Evolutionary conservation across 2,797 vertebrate species (phyloP).

Genomic region (Enteromius trimaculatus): DNA sequence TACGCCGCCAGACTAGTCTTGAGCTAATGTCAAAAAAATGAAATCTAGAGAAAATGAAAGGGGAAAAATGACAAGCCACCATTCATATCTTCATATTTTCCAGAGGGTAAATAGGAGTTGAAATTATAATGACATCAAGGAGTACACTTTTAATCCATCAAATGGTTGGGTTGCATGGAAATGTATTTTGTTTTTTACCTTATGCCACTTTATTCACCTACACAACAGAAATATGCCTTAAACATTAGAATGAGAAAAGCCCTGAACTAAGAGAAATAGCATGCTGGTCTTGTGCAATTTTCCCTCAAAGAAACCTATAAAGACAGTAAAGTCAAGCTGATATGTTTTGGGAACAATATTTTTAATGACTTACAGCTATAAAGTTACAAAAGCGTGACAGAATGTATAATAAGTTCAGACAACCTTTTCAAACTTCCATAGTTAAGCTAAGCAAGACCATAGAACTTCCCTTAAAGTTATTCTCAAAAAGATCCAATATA

Average conservation of each 20-base stretch:
- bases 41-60: slow-evolving; percentile 41
- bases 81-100: slow-evolving; percentile 58
- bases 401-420: background rate
- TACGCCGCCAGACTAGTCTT: slow-evolving; percentile 33
- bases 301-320: slow-evolving; percentile 7
- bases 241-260: slow-evolving; percentile 6
- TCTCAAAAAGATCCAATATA: background rate
- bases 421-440: background rate
- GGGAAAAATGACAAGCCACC: slow-evolving; percentile 39
- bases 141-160: background rate
- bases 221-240: background rate
- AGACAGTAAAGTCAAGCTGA: slow-evolving; percentile 5
- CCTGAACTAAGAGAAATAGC: background rate
- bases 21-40: slow-evolving; percentile 55
- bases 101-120: slow-evolving; percentile 43
- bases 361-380: slow-evolving; percentile 21
- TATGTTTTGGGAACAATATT: slow-evolving; percentile 19
- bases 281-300: background rate
- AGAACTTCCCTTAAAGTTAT: background rate
- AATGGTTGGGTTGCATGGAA: background rate
- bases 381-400: slow-evolving; percentile 10
- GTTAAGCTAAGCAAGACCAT: background rate
- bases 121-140: slow-evolving; percentile 23
- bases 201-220: background rate
- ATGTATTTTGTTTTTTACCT: background rate